These are phyloP conservation scores for Musca domestica DNA, from an alignment of 1,140 invertebrate species.

Conservation along the genomic window DNA sequence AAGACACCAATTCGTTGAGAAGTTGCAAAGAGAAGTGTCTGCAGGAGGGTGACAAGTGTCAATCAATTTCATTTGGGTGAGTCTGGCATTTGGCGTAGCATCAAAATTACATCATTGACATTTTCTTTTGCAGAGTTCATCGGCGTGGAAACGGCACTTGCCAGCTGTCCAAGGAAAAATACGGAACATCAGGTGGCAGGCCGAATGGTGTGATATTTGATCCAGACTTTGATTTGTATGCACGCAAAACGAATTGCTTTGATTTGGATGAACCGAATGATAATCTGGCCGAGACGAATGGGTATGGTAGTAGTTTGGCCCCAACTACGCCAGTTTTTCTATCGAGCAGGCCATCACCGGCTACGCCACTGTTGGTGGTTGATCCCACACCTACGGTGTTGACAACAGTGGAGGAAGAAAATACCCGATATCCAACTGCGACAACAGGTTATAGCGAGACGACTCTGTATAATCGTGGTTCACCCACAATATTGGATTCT, in stretches of 20 bases:
- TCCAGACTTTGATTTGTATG: slow-evolving; percentile 63
- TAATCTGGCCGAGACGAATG: neutral
- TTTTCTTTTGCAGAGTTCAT: slow-evolving; percentile 57
- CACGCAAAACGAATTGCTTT: slow-evolving; percentile 57
- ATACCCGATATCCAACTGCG: neutral
- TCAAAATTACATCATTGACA: neutral
- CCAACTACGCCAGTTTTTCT: slow-evolving; percentile 39
- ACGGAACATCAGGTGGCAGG: slow-evolving; percentile 52
- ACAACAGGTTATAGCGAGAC: slow-evolving; percentile 5
- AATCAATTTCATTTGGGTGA: slow-evolving; percentile 53
- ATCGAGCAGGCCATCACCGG: slow-evolving; percentile 42
- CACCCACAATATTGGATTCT: neutral
- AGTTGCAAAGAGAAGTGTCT: slow-evolving; percentile 52
- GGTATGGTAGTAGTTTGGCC: slow-evolving; percentile 14
- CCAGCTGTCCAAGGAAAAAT: slow-evolving; percentile 55
- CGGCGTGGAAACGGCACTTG: slow-evolving; percentile 64
- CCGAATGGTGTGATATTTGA: slow-evolving; percentile 55
- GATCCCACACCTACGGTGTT: slow-evolving; percentile 45
- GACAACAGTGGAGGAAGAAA: slow-evolving; percentile 18
- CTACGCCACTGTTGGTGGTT: slow-evolving; percentile 42
- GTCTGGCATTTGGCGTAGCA: slow-evolving; percentile 23
- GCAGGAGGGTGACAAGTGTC: slow-evolving; percentile 50
- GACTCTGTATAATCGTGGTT: slow-evolving; percentile 7
- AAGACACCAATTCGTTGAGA: slow-evolving; percentile 52
- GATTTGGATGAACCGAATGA: slow-evolving; percentile 27